These are phyloP conservation scores for Halictus ligatus DNA, from an alignment of 2,888 invertebrate species.

Conservation along the genomic window DNA sequence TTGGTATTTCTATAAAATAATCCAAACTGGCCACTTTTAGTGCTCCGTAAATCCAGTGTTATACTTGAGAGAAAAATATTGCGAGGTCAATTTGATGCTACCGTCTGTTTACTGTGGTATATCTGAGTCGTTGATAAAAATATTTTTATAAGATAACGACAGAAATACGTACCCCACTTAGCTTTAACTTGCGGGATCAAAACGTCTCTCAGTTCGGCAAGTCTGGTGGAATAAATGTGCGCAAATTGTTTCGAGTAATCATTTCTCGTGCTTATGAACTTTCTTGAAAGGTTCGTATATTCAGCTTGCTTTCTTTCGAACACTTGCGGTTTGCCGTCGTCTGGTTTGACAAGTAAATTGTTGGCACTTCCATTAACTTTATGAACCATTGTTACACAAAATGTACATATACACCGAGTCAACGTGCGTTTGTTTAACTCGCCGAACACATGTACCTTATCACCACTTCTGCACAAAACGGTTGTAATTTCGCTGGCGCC, in stretches of 20 bases:
- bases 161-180: conserved; percentile 88
- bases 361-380: conserved; percentile 9
- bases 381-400: conserved; percentile 51
- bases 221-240: conserved; percentile 92
- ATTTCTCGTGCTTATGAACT: conserved; percentile 65
- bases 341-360: conserved; percentile 30
- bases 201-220: conserved; percentile 89
- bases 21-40: too few species aligned
- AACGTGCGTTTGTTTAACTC: neutral
- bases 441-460: neutral
- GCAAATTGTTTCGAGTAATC: conserved; percentile 90
- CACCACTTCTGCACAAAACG: neutral
- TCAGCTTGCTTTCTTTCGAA: conserved; percentile 70
- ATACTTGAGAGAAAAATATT: conserved; percentile 1
- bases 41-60: too few species aligned
- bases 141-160: neutral
- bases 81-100: neutral
- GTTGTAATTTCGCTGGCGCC: conserved; percentile 2
- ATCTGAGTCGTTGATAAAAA: conserved; percentile 1
- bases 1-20: too few species aligned
- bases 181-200: conserved; percentile 86
- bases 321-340: conserved; percentile 52
- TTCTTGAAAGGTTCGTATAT: conserved; percentile 69
- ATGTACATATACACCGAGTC: neutral
- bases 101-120: neutral